Percentiles rank a stretch among this genome's conserved stretches.
These are phyloP conservation scores for Drosophila algonquin DNA, from an alignment of 2,888 invertebrate genomes.

Conservation along the genomic window DNA sequence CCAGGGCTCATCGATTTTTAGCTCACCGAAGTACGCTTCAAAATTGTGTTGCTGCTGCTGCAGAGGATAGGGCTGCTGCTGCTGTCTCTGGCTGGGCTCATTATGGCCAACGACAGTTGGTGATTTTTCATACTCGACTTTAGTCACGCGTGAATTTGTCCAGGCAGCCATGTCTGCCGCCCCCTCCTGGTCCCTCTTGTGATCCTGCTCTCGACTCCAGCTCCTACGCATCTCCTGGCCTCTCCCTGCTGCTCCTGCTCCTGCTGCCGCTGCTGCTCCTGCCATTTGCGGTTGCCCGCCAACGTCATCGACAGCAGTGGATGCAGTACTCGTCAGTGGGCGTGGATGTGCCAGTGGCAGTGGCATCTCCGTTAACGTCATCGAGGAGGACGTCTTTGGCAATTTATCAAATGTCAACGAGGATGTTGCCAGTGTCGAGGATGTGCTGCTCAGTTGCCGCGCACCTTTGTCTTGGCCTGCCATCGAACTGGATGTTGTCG, in stretches of 20 bases:
- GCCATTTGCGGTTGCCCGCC: constrained; percentile 62
- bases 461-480: constrained; percentile 47
- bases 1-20: constrained; percentile 74
- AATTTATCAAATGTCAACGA: constrained; percentile 78
- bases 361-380: constrained; percentile 57
- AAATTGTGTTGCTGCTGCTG: constrained; percentile 48
- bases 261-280: not conserved
- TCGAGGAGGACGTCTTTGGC: constrained; percentile 59
- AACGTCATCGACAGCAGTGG: constrained; percentile 43
- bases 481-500: constrained; percentile 30
- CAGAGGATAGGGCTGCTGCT: constrained; percentile 24
- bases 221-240: constrained; percentile 15
- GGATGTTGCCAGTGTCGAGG: constrained; percentile 69
- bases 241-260: not conserved
- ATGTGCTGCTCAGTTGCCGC: constrained; percentile 66
- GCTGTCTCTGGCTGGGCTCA: constrained; percentile 56
- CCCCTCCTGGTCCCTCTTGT: constrained; percentile 6
- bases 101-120: constrained; percentile 68
- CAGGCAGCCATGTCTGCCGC: constrained; percentile 46
- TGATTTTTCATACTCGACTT: constrained; percentile 77
- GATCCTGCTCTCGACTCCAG: constrained; percentile 23
- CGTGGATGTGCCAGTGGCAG: constrained; percentile 26
- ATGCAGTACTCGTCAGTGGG: constrained; percentile 12
- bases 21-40: constrained; percentile 70
- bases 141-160: constrained; percentile 75